A percentile compares a stretch with the other conserved stretches of the same genome.
Conservation (phyloP, 2,888 invertebrate genomes). For the Parochlus steinenii region DNA sequence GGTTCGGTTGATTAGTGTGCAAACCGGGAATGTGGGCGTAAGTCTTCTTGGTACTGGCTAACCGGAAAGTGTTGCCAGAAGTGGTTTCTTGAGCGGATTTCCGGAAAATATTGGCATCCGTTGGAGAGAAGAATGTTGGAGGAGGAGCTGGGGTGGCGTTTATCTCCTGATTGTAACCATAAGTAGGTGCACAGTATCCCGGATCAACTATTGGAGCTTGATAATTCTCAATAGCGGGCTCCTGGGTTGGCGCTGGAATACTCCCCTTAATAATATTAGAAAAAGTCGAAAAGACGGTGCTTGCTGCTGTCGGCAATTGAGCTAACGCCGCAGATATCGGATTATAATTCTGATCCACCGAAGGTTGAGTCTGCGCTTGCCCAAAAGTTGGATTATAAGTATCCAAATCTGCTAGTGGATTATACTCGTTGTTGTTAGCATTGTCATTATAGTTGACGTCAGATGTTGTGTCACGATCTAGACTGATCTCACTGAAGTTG, state of each 20-base stretch:
- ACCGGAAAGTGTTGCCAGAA: constrained; percentile 40
- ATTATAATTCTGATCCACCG: constrained; percentile 5
- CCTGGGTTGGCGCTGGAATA: too few species aligned
- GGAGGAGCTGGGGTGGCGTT: constrained; percentile 16
- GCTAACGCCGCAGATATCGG: constrained; percentile 31
- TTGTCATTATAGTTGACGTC: constrained; percentile 30
- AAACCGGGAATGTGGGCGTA: constrained; percentile 68
- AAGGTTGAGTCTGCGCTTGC: not conserved
- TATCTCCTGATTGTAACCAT: too few species aligned
- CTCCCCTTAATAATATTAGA: constrained; percentile 31
- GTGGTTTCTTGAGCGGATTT: constrained; percentile 13
- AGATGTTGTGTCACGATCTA: constrained; percentile 33
- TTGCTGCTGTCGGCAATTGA: constrained; percentile 41
- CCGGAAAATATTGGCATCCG: constrained; percentile 16
- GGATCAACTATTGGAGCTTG: constrained; percentile 20
- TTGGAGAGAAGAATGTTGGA: constrained; percentile 26
- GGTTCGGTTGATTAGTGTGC: constrained; percentile 18
- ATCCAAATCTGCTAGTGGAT: constrained; percentile 13
- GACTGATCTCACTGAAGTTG: constrained; percentile 32
- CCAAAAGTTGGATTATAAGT: not conserved
- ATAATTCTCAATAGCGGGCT: too few species aligned
- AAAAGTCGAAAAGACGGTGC: constrained; percentile 45
- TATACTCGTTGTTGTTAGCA: constrained; percentile 17
- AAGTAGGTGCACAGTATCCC: not conserved
- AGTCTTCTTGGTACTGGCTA: constrained; percentile 45